Base-by-base conservation (phyloP, 2,797 vertebrate species). In the Acrocephalus scirpaceus region DNA sequence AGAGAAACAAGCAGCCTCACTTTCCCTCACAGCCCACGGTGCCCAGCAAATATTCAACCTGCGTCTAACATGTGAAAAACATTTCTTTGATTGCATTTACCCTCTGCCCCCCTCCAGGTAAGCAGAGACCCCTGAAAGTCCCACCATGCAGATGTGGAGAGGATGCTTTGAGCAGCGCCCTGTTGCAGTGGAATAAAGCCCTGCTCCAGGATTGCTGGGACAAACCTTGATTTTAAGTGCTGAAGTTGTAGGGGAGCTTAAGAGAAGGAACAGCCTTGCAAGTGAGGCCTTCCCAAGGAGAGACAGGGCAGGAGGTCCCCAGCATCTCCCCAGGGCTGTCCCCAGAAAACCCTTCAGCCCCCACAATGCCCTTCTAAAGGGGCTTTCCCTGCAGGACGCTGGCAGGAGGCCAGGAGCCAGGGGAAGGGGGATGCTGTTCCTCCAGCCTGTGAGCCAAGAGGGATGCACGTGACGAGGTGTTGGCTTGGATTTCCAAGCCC, bases 401-500 rank as follows among this genome's bases (percentile, higher is more conserved):
- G 76, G 69, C 89, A 57, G 44, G 27, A 50, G 34, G 54, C 84
- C 88, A 85, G 82, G 38, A 91, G 66, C 88, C 0, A 0, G 45
- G 34, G 78, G 72, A 83, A 89, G 44, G 70, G 93, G 66, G 51
- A 69, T 93, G 93, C 87, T 9, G 0, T 50, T 73, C 87, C 69
- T 89, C 69, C 69, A 67, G 71, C 61, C 86, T 12, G 25, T 1
- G 19, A 87, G 80, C 80, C 86, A 77, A 82, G 18, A 51, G 61
- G 65, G 53, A 69, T 0, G 5, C 95, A 95, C 67, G 79, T 93
- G 93, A 95, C 16, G 8, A 91, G 66, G 70, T 72, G 71, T 58
- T 92, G 90, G 88, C 92, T 94, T 95, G 93, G 90, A 66, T 95
- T 95, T 93, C 94, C 81, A 53, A 88, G 66, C 88, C 85, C 86